These are phyloP conservation scores for Bergia puertoricense DNA, from an alignment of 92 coral and sea anemone genomes.

Conservation along the genomic window DNA sequence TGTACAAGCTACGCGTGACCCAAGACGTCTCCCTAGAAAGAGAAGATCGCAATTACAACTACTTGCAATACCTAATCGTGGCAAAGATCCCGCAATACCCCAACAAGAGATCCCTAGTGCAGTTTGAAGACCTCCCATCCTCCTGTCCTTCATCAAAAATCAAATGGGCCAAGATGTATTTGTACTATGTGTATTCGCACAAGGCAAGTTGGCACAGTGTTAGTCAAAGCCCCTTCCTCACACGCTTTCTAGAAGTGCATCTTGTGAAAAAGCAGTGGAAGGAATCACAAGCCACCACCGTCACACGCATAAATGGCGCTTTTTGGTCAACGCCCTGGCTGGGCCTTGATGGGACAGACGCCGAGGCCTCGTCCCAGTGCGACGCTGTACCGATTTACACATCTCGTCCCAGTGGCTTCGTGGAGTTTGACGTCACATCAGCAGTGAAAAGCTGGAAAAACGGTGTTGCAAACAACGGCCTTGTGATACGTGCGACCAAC, in stretches of 20 bases:
- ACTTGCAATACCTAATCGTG: slow-evolving; percentile 53
- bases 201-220: slow-evolving; percentile 57
- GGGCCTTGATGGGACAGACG: slow-evolving; percentile 25
- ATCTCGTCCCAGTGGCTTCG: slow-evolving; percentile 49
- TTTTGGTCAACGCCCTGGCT: slow-evolving; percentile 1
- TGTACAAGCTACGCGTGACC: slow-evolving; percentile 39
- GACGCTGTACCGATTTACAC: slow-evolving; percentile 51
- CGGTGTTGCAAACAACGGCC: slow-evolving; percentile 62
- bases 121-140: slow-evolving; percentile 54
- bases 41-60: slow-evolving; percentile 28
- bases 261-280: slow-evolving; percentile 64
- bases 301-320: not conserved
- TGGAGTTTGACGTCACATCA: slow-evolving; percentile 68
- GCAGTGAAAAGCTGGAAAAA: slow-evolving; percentile 63
- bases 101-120: slow-evolving; percentile 68
- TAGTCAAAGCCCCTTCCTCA: slow-evolving; percentile 43
- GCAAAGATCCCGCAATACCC: slow-evolving; percentile 56
- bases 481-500: slow-evolving; percentile 57
- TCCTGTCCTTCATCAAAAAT: slow-evolving; percentile 39
- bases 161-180: slow-evolving; percentile 57
- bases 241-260: slow-evolving; percentile 56
- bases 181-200: slow-evolving; percentile 68
- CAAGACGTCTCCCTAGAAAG: slow-evolving; percentile 69
- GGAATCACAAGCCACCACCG: slow-evolving; percentile 61
- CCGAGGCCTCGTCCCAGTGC: slow-evolving; percentile 9